A percentile compares a stretch with the other conserved stretches of the same genome.
phyloP scores from a whole-genome alignment of 2,888 invertebrate species.

The Thecophora atra region DNA sequence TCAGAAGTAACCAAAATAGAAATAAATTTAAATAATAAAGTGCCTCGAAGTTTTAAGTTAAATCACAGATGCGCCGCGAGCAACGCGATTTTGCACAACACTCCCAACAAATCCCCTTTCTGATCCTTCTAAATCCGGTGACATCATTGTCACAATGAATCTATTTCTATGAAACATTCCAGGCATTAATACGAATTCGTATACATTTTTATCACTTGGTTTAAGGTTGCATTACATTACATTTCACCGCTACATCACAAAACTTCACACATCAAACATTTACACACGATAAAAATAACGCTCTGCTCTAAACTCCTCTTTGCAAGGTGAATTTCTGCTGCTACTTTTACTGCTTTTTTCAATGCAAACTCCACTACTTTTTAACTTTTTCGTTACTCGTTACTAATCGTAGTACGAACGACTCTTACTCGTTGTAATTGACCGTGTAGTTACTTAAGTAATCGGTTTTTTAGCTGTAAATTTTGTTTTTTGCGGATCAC shows the following conservation, averaged over 20 bases:
- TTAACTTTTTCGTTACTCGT: not conserved
- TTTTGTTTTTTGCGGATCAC: slow-evolving; percentile 48
- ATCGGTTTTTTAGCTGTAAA: slow-evolving; percentile 21
- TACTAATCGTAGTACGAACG: not conserved
- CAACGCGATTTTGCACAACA: slow-evolving; percentile 15
- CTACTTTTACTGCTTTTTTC: slow-evolving; percentile 6
- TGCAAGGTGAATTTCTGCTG: not conserved
- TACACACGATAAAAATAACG: no score
- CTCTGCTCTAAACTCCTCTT: no score
- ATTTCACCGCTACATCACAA: no score
- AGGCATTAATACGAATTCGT: not conserved
- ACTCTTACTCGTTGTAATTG: slow-evolving; percentile 3
- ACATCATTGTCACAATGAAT: slow-evolving; percentile 6
- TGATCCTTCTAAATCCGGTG: not conserved
- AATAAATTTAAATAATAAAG: slow-evolving; percentile 1
- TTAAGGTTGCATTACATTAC: no score
- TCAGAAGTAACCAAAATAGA: not conserved
- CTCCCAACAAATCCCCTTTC: not conserved
- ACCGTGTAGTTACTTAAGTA: not conserved
- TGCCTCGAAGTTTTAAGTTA: slow-evolving; percentile 38
- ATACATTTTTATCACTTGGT: no score
- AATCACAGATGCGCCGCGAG: not conserved
- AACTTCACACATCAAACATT: no score
- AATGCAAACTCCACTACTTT: not conserved
- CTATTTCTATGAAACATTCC: slow-evolving; percentile 19